These are phyloP conservation scores for Drosophila bipectinata DNA, from an alignment of 1,140 invertebrate genomes.

Conservation along the genomic window DNA sequence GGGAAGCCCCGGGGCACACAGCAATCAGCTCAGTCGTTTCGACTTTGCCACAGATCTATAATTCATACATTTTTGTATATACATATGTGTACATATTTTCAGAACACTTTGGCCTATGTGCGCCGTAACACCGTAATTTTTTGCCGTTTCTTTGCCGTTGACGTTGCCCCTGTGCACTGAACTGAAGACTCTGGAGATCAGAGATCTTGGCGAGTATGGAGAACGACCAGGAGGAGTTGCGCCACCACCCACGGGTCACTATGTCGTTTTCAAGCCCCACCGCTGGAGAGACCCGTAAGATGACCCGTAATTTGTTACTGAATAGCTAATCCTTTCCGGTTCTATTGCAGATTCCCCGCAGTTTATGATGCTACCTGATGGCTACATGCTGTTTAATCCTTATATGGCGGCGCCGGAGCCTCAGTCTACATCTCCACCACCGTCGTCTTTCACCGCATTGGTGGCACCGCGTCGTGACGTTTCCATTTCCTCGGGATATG, in stretches of 20 bases:
- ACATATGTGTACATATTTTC: conserved; percentile 17
- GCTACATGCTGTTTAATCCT: conserved; percentile 41
- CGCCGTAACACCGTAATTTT: conserved; percentile 1
- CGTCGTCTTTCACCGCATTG: conserved; percentile 26
- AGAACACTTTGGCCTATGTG: conserved; percentile 28
- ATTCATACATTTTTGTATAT: conserved; percentile 9
- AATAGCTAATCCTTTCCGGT: neutral
- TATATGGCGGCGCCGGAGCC: conserved; percentile 45
- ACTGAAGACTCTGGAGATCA: conserved; percentile 20
- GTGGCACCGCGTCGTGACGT: conserved; percentile 34
- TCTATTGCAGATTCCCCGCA: conserved; percentile 34
- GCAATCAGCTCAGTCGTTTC: neutral
- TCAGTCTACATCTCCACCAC: conserved; percentile 12
- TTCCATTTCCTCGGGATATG: conserved; percentile 19
- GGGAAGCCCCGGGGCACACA: neutral
- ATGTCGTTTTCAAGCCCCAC: conserved; percentile 37
- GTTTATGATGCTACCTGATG: conserved; percentile 33
- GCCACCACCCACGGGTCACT: conserved; percentile 49
- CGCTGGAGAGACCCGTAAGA: conserved; percentile 54
- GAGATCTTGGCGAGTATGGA: conserved; percentile 48
- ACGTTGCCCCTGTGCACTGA: conserved; percentile 8
- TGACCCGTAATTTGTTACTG: neutral
- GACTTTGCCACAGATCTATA: conserved; percentile 9
- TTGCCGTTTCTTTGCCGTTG: conserved; percentile 1
- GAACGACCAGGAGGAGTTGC: conserved; percentile 71